Conservation (phyloP, 2,797 vertebrate species). For the Clarias laeviceps region DNA sequence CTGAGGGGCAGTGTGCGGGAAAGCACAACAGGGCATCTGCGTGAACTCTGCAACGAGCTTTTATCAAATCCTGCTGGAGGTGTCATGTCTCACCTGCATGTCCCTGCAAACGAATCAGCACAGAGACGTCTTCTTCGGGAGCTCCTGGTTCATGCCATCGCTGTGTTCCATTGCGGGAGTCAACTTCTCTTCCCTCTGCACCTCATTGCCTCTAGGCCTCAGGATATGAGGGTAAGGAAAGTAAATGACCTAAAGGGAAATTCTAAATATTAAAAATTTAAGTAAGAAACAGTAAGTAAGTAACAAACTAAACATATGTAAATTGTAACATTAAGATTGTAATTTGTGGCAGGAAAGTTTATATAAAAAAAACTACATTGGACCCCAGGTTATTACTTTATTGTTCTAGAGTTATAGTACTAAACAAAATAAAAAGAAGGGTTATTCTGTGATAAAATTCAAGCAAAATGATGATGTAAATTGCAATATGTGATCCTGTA, state of each 20-base stretch:
- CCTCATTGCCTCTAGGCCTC: constrained; percentile 66
- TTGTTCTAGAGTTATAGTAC: too few species aligned
- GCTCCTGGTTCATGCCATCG: constrained; percentile 71
- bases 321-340: not conserved
- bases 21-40: constrained; percentile 28
- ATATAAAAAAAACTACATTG: not conserved
- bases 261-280: too few species aligned
- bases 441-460: too few species aligned
- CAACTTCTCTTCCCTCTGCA: constrained; percentile 63
- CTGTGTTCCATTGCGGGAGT: constrained; percentile 65
- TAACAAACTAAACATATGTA: too few species aligned
- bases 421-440: too few species aligned
- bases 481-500: too few species aligned
- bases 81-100: constrained; percentile 39
- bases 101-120: constrained; percentile 23
- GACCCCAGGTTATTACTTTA: too few species aligned
- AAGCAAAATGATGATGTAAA: too few species aligned
- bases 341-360: not conserved
- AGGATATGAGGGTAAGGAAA: constrained; percentile 60
- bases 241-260: not conserved
- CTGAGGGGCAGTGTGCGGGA: constrained; percentile 55
- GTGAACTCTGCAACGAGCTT: constrained; percentile 66
- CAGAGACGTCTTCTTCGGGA: constrained; percentile 66
- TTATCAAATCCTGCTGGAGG: constrained; percentile 62
- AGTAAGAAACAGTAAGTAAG: not conserved